A percentile compares a stretch with the other conserved stretches of the same genome.
Conservation (phyloP, 2,797 vertebrate species). For the Takifugu ocellatus region DNA sequence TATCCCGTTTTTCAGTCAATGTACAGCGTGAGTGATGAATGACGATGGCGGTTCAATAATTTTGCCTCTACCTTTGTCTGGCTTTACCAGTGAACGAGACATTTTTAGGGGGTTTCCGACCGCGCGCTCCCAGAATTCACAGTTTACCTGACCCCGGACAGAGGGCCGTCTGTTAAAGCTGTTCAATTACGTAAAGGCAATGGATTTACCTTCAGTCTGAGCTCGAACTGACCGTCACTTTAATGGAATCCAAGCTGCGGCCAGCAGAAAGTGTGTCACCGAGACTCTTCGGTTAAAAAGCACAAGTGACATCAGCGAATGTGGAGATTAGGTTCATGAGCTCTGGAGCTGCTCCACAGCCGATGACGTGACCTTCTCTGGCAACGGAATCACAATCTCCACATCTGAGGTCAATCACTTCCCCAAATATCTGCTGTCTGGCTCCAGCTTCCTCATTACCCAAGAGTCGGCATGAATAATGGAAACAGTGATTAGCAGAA, state of each 20-base stretch:
- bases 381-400: conserved; percentile 44
- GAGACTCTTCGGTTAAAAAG: conserved; percentile 14
- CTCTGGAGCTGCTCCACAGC: conserved; percentile 29
- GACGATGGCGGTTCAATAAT: conserved; percentile 20
- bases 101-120: conserved; percentile 18
- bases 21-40: conserved; percentile 7
- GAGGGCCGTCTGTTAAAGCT: conserved; percentile 43
- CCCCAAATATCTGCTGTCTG: conserved; percentile 61
- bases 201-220: conserved; percentile 33
- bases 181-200: conserved; percentile 32
- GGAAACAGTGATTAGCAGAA: conserved; percentile 56
- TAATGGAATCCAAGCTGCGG: conserved; percentile 12
- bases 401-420: conserved; percentile 63
- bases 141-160: conserved; percentile 30
- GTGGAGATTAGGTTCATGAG: conserved; percentile 39
- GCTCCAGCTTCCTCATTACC: conserved; percentile 58
- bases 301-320: conserved; percentile 43
- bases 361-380: conserved; percentile 60
- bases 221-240: conserved; percentile 3
- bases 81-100: conserved; percentile 2
- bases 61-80: conserved; percentile 13
- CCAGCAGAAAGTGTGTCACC: conserved; percentile 22
- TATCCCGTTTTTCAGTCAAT: conserved; percentile 10
- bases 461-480: conserved; percentile 39
- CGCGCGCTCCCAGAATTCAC: conserved; percentile 5